A percentile compares a stretch with the other conserved stretches of the same genome.
Evolutionary conservation across 2,113 vertebrate genomes (phyloP).

Genomic region (Pelusios castaneus): DNA sequence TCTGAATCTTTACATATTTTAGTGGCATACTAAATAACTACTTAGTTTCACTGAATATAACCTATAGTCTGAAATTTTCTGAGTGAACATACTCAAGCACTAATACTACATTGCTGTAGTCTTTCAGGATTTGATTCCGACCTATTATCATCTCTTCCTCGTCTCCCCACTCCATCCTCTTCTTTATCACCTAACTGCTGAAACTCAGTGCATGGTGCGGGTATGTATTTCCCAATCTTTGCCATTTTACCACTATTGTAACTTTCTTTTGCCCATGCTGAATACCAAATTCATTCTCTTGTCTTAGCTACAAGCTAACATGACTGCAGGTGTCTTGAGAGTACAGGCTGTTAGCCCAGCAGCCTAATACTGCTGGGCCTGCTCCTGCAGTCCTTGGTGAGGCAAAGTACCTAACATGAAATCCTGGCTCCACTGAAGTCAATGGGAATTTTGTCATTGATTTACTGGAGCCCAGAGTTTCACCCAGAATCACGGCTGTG

Average conservation of each 20-base stretch:
- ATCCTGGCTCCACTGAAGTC: background rate
- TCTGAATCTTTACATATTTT: background rate
- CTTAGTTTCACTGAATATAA: background rate
- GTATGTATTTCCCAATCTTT: background rate
- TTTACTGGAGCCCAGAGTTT: background rate
- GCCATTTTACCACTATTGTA: background rate
- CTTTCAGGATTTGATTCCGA: background rate
- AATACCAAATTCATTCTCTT: slow-evolving; percentile 22
- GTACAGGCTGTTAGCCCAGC: background rate
- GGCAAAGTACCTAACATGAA: background rate
- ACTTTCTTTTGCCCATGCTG: background rate
- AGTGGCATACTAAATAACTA: background rate
- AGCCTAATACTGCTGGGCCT: background rate
- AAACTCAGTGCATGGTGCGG: background rate
- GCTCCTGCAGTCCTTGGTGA: background rate
- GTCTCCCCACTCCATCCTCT: background rate
- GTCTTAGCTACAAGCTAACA: background rate
- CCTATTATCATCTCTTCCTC: background rate
- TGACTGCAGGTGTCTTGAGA: background rate
- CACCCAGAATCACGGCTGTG: background rate
- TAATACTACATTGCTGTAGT: background rate
- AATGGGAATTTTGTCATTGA: background rate
- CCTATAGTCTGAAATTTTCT: background rate
- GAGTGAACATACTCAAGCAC: background rate
- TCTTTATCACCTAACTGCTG: background rate